phyloP scores from a whole-genome alignment of 2,797 vertebrate genomes.

The Sphenopsis melanotis region DNA sequence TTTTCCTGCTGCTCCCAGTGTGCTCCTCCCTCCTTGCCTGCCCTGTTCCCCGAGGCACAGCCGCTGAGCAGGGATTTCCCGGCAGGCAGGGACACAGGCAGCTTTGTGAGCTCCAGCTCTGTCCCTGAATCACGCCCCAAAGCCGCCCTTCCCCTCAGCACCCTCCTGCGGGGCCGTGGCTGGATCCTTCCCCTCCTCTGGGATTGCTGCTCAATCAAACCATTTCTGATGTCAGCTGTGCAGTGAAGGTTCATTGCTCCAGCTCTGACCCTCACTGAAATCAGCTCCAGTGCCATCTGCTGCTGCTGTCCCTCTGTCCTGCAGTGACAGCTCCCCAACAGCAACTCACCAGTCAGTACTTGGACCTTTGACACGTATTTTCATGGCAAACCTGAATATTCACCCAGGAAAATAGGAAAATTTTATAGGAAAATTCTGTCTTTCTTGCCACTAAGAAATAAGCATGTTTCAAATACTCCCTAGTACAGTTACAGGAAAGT shows the following conservation, averaged over 20 bases:
- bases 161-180: background rate
- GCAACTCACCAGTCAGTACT: background rate
- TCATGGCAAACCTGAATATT: background rate
- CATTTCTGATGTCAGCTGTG: fast-evolving
- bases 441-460: background rate
- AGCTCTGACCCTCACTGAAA: background rate
- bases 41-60: background rate
- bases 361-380: background rate
- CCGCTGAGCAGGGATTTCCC: background rate
- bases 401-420: background rate
- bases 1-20: background rate
- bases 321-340: background rate
- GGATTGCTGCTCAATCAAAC: background rate
- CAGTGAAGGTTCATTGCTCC: background rate
- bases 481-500: background rate
- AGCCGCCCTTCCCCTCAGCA: background rate
- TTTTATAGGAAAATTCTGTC: background rate
- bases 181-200: background rate
- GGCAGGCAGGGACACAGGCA: background rate
- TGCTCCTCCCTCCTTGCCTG: background rate
- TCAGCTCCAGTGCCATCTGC: background rate
- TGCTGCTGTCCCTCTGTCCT: background rate
- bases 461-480: background rate
- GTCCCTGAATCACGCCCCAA: fast-evolving
- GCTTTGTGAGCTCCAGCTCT: background rate